phyloP scores from a whole-genome alignment of 2,888 invertebrate species.

The Rhabditophanes sp. region DNA sequence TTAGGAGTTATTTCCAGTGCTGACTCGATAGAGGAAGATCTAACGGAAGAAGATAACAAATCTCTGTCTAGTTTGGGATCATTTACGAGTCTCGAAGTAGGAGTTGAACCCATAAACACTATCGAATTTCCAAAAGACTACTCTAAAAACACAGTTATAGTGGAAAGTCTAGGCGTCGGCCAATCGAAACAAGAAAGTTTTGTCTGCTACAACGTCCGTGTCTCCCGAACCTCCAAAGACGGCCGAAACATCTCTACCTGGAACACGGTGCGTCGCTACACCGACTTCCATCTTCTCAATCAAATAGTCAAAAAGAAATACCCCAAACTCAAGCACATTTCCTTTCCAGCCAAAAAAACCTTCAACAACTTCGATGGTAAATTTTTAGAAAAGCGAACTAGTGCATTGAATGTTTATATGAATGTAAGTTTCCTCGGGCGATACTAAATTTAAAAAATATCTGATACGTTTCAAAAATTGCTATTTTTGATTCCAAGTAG shows the following conservation, averaged over 20 bases:
- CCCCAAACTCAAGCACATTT: constrained; percentile 60
- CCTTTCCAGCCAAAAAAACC: constrained; percentile 78
- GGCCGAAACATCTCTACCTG: constrained; percentile 48
- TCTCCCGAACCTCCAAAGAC: constrained; percentile 2
- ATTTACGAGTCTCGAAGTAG: no score
- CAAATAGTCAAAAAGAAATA: constrained; percentile 51
- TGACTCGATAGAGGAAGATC: constrained; percentile 5
- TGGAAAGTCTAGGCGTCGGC: constrained; percentile 41
- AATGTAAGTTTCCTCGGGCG: no score
- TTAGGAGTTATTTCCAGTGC: constrained; percentile 52
- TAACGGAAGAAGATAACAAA: no score
- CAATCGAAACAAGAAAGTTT: constrained; percentile 19
- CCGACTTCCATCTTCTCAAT: constrained; percentile 78
- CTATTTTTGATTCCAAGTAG: no score
- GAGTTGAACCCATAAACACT: no score
- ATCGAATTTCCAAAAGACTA: no score
- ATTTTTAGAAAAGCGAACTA: constrained; percentile 66
- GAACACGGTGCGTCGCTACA: constrained; percentile 80
- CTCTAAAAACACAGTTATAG: constrained; percentile 10
- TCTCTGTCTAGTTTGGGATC: no score
- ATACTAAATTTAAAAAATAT: no score
- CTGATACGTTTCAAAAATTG: no score
- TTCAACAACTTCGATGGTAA: constrained; percentile 70
- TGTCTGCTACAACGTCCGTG: constrained; percentile 39
- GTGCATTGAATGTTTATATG: constrained; percentile 61